These are phyloP conservation scores for Chelon labrosus DNA, from an alignment of 2,797 vertebrate genomes.

Conservation along the genomic window DNA sequence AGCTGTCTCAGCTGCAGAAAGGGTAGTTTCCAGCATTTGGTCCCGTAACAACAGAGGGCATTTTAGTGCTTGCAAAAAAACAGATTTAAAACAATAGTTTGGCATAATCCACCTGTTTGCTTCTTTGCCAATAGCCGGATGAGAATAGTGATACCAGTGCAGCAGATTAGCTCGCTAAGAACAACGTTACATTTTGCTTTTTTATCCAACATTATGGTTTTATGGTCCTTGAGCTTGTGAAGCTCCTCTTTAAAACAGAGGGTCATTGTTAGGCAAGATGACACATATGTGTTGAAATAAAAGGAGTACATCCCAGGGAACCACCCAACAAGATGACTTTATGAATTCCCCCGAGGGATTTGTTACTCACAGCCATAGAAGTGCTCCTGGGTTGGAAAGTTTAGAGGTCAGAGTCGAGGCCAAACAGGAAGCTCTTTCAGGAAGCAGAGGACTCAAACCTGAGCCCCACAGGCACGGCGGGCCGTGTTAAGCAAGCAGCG, in stretches of 20 bases:
- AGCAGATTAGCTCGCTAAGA: too few relatives aligned
- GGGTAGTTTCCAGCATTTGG: too few relatives aligned
- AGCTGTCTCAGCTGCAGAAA: too few relatives aligned
- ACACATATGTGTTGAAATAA: constrained; percentile 30
- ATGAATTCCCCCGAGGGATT: not conserved
- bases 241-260: constrained; percentile 6
- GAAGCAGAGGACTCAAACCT: constrained; percentile 8
- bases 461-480: not conserved
- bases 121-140: too few relatives aligned
- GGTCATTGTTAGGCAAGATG: constrained; percentile 16
- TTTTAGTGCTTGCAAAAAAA: not conserved
- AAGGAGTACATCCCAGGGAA: constrained; percentile 9
- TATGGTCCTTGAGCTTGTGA: not conserved
- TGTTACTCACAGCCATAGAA: not conserved
- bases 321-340: not conserved
- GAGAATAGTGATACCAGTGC: too few relatives aligned
- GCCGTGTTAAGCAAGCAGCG: not conserved
- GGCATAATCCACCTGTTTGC: not conserved
- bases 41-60: not conserved
- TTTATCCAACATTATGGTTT: too few relatives aligned
- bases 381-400: not conserved
- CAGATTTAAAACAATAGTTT: not conserved
- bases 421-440: not conserved
- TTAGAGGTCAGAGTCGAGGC: not conserved
- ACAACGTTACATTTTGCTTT: too few relatives aligned